phyloP scores from a whole-genome alignment of 2,797 vertebrate species.

The Eutrigla gurnardus region DNA sequence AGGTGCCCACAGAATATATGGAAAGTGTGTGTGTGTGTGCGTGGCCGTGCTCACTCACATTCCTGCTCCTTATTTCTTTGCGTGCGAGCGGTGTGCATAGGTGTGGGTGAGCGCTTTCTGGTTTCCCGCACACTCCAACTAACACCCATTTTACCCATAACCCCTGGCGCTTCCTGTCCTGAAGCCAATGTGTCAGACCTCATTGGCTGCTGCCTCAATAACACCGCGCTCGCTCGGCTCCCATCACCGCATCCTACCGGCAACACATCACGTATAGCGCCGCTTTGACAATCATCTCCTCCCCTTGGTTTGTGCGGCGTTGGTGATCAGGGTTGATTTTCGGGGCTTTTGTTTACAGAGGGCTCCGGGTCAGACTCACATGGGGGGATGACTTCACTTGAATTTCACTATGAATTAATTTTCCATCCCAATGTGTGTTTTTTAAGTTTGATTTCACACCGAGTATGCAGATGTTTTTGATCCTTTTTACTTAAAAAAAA shows the following conservation, averaged over 20 bases:
- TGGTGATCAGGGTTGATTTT: constrained; percentile 45
- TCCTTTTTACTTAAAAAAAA: background rate
- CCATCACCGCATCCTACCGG: constrained; percentile 54
- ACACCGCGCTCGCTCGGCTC: constrained; percentile 53
- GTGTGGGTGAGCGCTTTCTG: constrained; percentile 57
- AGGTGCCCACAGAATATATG: constrained; percentile 75
- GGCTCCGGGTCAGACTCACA: constrained; percentile 4
- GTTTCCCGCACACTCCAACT: constrained; percentile 65
- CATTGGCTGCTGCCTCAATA: constrained; percentile 78
- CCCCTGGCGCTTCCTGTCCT: constrained; percentile 81
- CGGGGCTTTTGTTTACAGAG: constrained; percentile 59
- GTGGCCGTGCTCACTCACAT: constrained; percentile 28
- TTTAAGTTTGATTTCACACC: background rate
- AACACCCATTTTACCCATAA: constrained; percentile 81
- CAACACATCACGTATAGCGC: constrained; percentile 39
- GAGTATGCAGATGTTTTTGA: background rate
- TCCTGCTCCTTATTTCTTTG: constrained; percentile 44
- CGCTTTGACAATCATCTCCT: constrained; percentile 49
- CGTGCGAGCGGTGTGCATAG: constrained; percentile 58
- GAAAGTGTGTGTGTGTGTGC: constrained; percentile 36
- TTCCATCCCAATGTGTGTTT: background rate
- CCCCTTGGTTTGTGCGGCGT: constrained; percentile 32
- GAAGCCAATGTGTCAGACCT: constrained; percentile 79
- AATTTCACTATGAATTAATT: background rate
- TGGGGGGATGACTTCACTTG: background rate